These are phyloP conservation scores for Myotis findleyi DNA, from an alignment of 2,797 vertebrate genomes.

Conservation along the genomic window DNA sequence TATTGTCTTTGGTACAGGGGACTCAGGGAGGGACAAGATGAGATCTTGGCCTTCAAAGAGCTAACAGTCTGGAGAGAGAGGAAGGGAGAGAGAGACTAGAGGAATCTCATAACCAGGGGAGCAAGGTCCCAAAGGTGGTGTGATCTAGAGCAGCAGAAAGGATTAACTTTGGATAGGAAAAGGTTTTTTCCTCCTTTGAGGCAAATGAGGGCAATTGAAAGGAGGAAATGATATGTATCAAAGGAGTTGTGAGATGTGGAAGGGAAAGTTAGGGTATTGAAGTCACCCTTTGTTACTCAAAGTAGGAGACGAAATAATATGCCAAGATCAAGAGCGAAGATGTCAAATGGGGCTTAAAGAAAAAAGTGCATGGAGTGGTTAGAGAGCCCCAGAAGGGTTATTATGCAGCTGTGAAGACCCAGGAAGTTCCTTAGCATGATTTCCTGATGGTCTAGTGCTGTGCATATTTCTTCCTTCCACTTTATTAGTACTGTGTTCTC, in stretches of 20 bases:
- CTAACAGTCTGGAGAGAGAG: background rate
- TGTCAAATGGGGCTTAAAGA: background rate
- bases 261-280: background rate
- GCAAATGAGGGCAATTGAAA: background rate
- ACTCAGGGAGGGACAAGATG: background rate
- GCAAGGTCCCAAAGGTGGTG: background rate
- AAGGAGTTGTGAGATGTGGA: background rate
- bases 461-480: conserved; percentile 5
- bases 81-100: background rate
- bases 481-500: background rate
- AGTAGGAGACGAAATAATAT: conserved; percentile 7
- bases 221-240: background rate
- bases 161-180: background rate
- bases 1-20: background rate
- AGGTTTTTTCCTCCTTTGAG: background rate
- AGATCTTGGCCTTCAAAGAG: background rate
- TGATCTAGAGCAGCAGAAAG: background rate
- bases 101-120: background rate
- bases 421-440: background rate
- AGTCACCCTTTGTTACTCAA: conserved; percentile 25
- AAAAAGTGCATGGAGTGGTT: background rate
- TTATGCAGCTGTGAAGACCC: background rate
- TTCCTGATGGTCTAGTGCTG: background rate
- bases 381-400: background rate
- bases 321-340: background rate